These are phyloP conservation scores for Poliocrania exsul DNA, from an alignment of 2,797 vertebrate species.

Conservation along the genomic window DNA sequence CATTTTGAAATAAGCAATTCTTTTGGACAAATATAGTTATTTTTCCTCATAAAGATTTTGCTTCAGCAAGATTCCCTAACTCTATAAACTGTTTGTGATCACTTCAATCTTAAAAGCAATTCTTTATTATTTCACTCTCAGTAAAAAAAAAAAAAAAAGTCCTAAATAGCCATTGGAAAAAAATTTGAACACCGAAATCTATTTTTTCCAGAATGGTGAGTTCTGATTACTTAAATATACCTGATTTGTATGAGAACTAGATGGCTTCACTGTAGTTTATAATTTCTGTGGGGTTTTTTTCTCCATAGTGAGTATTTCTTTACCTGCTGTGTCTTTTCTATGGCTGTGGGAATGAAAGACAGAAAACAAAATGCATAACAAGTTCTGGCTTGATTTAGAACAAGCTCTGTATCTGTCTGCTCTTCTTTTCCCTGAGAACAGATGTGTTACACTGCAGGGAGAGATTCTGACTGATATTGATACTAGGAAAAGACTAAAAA, in stretches of 20 bases:
- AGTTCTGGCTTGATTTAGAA: not conserved
- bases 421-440: not conserved
- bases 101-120: not conserved
- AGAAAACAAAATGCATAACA: not conserved
- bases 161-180: not conserved
- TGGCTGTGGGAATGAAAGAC: not conserved
- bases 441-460: not conserved
- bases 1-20: not conserved
- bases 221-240: not conserved
- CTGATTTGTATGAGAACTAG: not conserved
- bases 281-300: not conserved
- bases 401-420: not conserved
- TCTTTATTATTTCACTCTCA: not conserved
- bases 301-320: not conserved
- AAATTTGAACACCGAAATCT: accelerated
- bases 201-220: not conserved
- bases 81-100: not conserved
- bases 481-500: conserved; percentile 31
- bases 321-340: not conserved
- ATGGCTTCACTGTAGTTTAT: not conserved
- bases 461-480: not conserved
- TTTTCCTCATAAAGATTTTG: not conserved
- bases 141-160: not conserved
- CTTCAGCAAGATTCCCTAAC: not conserved
- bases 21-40: not conserved